Percentiles rank a stretch among this genome's conserved stretches.
Evolutionary conservation across 1,140 invertebrate genomes (phyloP).

Genomic region (Cyrtorhinus lividipennis): DNA sequence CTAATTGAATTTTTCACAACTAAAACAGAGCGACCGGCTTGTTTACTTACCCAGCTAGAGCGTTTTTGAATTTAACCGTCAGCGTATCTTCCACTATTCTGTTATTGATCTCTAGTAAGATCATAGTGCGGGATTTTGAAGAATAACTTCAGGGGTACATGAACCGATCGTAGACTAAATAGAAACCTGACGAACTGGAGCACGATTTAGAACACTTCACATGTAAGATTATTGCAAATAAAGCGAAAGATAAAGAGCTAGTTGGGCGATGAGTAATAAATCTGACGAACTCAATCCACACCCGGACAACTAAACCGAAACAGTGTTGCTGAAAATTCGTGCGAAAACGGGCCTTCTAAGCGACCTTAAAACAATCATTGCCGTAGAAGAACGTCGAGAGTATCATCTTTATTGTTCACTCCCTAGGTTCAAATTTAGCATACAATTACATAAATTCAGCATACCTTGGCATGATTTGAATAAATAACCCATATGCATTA

Average conservation of each 20-base stretch:
- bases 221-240: not conserved
- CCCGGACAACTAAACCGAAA: too few relatives aligned
- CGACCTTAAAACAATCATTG: too few relatives aligned
- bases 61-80: constrained; percentile 88
- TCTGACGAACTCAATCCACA: not conserved
- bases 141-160: not conserved
- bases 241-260: not conserved
- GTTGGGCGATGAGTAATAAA: not conserved
- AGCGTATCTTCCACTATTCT: constrained; percentile 93
- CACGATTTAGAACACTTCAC: not conserved
- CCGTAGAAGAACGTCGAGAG: too few relatives aligned
- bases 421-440: too few relatives aligned
- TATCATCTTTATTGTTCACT: too few relatives aligned
- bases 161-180: not conserved
- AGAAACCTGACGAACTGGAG: not conserved
- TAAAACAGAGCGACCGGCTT: not conserved
- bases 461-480: too few relatives aligned
- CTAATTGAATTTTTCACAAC: too few relatives aligned
- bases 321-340: not conserved
- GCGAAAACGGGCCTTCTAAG: too few relatives aligned
- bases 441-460: too few relatives aligned
- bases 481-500: too few relatives aligned
- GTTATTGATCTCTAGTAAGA: constrained; percentile 97
- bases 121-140: constrained; percentile 46
- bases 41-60: constrained; percentile 69